These are phyloP conservation scores for Zingel zingel DNA, from an alignment of 2,113 vertebrate species.

Conservation along the genomic window DNA sequence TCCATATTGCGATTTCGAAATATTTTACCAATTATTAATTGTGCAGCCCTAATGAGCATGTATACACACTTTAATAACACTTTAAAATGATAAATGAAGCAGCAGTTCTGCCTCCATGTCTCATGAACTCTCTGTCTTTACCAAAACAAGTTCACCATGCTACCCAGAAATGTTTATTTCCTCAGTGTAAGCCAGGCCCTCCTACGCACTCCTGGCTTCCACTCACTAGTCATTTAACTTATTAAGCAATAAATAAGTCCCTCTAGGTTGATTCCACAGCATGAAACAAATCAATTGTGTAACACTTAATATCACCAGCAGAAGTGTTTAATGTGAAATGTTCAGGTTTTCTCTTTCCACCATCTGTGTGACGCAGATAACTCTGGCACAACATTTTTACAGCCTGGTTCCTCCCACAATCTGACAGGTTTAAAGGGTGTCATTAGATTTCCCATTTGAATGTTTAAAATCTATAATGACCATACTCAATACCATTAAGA, in stretches of 20 bases:
- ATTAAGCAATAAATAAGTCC: constrained; percentile 36
- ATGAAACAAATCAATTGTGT: constrained; percentile 49
- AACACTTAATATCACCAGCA: constrained; percentile 46
- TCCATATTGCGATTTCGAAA: too few relatives aligned
- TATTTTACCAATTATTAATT: too few relatives aligned
- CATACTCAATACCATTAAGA: constrained; percentile 30
- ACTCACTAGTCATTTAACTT: constrained; percentile 22
- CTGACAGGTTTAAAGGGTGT: constrained; percentile 36
- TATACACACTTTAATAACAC: background rate
- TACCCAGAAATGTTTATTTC: constrained; percentile 36
- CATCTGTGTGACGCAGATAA: constrained; percentile 50
- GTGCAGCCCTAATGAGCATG: background rate
- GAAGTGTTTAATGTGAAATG: constrained; percentile 47
- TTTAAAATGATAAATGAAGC: constrained; percentile 9
- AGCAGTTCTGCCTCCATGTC: constrained; percentile 1
- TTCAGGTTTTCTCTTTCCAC: constrained; percentile 54
- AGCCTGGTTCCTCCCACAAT: constrained; percentile 34
- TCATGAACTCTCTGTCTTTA: constrained; percentile 6
- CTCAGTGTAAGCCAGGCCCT: constrained; percentile 42
- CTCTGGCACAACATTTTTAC: constrained; percentile 40
- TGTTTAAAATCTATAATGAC: constrained; percentile 47
- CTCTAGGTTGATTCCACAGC: constrained; percentile 35
- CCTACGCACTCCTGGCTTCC: constrained; percentile 52
- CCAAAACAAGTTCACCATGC: constrained; percentile 34
- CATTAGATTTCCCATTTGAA: constrained; percentile 42